These are phyloP conservation scores for Psittacara wagleri DNA, from an alignment of 2,113 vertebrate genomes.

Conservation along the genomic window DNA sequence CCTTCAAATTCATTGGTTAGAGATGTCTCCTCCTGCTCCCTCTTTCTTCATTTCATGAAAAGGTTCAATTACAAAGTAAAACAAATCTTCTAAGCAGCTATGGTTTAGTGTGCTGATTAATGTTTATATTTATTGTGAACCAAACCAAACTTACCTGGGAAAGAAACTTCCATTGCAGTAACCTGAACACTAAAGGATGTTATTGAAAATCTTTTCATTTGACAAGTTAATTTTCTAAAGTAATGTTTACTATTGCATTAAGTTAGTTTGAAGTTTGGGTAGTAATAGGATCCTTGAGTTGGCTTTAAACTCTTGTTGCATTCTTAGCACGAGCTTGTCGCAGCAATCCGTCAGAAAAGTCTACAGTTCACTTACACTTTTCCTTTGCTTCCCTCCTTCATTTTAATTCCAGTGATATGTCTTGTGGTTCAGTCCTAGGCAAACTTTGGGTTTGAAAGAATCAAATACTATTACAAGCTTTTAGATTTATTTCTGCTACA, in stretches of 20 bases:
- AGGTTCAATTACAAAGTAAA: not conserved
- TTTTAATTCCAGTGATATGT: not conserved
- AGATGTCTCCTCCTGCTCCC: not conserved
- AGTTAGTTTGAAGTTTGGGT: not conserved
- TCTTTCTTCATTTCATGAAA: not conserved
- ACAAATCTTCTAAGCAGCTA: not conserved
- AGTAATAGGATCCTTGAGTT: not conserved
- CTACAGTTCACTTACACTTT: not conserved
- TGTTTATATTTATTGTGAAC: not conserved
- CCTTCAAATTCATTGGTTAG: not conserved
- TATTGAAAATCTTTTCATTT: not conserved
- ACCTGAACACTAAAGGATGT: not conserved
- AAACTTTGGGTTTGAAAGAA: not conserved
- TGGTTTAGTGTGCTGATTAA: not conserved
- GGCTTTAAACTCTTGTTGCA: not conserved
- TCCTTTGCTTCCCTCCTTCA: not conserved
- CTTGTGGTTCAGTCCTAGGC: not conserved
- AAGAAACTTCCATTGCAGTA: not conserved
- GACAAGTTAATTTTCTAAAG: not conserved
- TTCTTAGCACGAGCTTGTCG: not conserved
- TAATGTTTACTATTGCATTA: not conserved
- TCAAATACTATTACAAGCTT: not conserved
- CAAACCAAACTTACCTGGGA: not conserved
- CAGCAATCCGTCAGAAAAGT: not conserved
- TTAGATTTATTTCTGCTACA: not conserved